phyloP scores from a whole-genome alignment of 1,140 invertebrate species.

The Drosophila grimshawi region DNA sequence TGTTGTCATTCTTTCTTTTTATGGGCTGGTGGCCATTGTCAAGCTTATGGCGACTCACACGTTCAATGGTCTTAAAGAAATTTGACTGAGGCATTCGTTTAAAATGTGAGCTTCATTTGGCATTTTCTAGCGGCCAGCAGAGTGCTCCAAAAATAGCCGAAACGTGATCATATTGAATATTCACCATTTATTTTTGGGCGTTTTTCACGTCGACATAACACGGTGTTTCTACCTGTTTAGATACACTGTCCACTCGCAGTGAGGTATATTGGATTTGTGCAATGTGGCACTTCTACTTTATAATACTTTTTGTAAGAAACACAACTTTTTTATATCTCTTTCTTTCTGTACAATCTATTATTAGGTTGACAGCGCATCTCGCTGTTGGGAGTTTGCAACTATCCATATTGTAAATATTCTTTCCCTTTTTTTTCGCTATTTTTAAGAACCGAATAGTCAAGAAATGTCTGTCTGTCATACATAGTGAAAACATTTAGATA shows the following conservation, averaged over 20 bases:
- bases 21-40: conserved; percentile 12
- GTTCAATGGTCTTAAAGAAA: conserved; percentile 5
- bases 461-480: conserved; percentile 59
- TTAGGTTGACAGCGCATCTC: neutral
- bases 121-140: neutral
- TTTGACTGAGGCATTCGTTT: neutral
- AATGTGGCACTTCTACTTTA: too few relatives aligned
- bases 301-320: too few relatives aligned
- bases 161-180: conserved; percentile 28
- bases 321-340: neutral
- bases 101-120: conserved; percentile 32
- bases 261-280: neutral
- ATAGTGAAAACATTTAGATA: neutral
- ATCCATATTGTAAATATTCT: conserved; percentile 2
- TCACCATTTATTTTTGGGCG: conserved; percentile 28
- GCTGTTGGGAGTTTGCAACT: neutral
- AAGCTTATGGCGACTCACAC: conserved; percentile 12
- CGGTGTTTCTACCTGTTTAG: neutral
- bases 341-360: neutral
- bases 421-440: conserved; percentile 24
- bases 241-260: neutral
- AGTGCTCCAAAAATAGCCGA: conserved; percentile 8
- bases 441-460: conserved; percentile 43
- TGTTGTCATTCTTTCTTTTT: conserved; percentile 4
- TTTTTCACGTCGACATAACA: neutral